Evolutionary conservation across 2,888 invertebrate species (phyloP).

Genomic region (Polymixis flavicincta): DNA sequence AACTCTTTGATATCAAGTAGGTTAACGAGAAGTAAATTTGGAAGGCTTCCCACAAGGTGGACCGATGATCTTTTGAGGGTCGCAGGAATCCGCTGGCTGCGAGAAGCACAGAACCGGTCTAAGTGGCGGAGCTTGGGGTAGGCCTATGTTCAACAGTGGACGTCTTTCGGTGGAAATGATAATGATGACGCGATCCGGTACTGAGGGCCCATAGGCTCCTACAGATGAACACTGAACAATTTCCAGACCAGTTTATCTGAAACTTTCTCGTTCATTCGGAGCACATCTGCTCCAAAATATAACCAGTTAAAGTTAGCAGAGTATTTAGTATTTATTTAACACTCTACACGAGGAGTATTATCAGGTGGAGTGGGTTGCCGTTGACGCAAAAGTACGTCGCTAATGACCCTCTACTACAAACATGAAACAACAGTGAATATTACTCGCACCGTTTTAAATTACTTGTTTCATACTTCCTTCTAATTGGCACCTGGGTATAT

Average conservation of each 20-base stretch:
- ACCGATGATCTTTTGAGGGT: too few species aligned
- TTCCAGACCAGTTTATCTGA: neutral
- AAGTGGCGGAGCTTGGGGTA: too few species aligned
- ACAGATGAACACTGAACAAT: neutral
- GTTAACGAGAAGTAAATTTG: too few species aligned
- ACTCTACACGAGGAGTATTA: slow-evolving; percentile 39
- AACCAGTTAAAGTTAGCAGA: slow-evolving; percentile 23
- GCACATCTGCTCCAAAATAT: slow-evolving; percentile 5
- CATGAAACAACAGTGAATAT: slow-evolving; percentile 45
- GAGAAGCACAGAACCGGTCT: too few species aligned
- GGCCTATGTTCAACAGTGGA: too few species aligned
- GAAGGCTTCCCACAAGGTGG: too few species aligned
- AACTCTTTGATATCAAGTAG: too few species aligned
- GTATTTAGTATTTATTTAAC: slow-evolving; percentile 33
- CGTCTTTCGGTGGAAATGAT: too few species aligned
- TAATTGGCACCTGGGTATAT: slow-evolving; percentile 52
- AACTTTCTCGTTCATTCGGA: neutral
- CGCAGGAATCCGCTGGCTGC: too few species aligned
- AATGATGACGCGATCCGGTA: too few species aligned
- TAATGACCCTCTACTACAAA: slow-evolving; percentile 46
- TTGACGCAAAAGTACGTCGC: slow-evolving; percentile 47
- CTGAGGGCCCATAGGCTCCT: too few species aligned
- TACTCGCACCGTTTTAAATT: slow-evolving; percentile 45
- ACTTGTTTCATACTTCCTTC: slow-evolving; percentile 52
- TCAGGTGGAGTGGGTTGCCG: slow-evolving; percentile 36